These are phyloP conservation scores for Oreamnos americanus DNA, from an alignment of 2,113 vertebrate genomes.

Conservation along the genomic window DNA sequence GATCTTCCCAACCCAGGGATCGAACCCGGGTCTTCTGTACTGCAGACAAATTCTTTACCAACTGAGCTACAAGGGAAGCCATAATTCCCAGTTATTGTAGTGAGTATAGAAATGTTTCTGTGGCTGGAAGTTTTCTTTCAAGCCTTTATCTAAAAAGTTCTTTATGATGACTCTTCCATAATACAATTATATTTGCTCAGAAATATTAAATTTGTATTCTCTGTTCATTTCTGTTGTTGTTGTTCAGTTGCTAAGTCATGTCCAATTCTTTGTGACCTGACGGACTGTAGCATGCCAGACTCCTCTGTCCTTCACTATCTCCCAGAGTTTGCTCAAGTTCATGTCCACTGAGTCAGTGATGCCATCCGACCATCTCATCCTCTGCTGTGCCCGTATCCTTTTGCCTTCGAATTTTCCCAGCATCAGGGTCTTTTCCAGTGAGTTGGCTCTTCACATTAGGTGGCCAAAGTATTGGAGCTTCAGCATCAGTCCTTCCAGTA, in stretches of 20 bases:
- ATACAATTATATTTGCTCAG: rapidly evolving
- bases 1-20: no score
- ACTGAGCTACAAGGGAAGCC: no score
- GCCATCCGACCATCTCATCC: not conserved
- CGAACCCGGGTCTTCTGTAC: no score
- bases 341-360: not conserved
- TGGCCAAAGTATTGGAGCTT: not conserved
- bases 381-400: not conserved
- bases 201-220: rapidly evolving
- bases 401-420: not conserved
- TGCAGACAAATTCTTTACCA: no score
- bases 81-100: no score
- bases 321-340: not conserved
- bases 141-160: not conserved
- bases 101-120: rapidly evolving
- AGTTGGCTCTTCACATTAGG: not conserved
- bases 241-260: not conserved
- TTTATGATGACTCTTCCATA: rapidly evolving
- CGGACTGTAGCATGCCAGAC: not conserved
- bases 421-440: not conserved
- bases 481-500: not conserved
- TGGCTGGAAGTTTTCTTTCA: not conserved
- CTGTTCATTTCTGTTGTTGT: rapidly evolving
- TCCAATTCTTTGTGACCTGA: not conserved
- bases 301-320: not conserved